phyloP scores from a whole-genome alignment of 2,888 invertebrate species.

The Gnatocerus cornutus region DNA sequence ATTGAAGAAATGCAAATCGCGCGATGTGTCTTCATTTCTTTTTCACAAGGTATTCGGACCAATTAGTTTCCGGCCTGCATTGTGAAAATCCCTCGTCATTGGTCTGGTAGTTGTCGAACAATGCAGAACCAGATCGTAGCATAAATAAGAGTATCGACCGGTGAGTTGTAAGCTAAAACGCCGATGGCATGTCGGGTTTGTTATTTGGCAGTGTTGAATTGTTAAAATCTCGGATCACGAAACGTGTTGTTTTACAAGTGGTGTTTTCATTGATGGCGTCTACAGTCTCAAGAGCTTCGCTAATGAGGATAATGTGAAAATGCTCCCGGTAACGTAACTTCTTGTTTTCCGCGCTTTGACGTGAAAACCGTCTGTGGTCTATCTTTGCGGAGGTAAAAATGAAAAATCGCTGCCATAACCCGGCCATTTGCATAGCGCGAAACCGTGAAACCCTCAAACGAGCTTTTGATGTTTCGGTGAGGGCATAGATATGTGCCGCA shows the following conservation, averaged over 20 bases:
- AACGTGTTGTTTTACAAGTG: constrained; percentile 15
- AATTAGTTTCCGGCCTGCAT: constrained; percentile 14
- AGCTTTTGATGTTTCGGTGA: constrained; percentile 36
- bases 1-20: constrained; percentile 11
- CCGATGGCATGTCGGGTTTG: constrained; percentile 9
- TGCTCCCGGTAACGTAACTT: not conserved
- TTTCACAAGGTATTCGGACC: not conserved
- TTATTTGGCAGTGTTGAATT: constrained; percentile 13
- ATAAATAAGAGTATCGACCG: constrained; percentile 16
- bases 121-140: constrained; percentile 3
- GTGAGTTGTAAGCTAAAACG: constrained; percentile 12
- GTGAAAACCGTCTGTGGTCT: not conserved
- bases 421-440: constrained; percentile 34
- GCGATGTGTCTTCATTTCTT: constrained; percentile 7
- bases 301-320: not conserved
- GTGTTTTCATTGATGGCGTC: too few species aligned
- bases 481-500: constrained; percentile 21
- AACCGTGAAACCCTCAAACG: constrained; percentile 35
- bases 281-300: not conserved
- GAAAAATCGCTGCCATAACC: constrained; percentile 7
- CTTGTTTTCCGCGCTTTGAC: not conserved
- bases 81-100: constrained; percentile 5
- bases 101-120: constrained; percentile 4
- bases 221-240: constrained; percentile 25
- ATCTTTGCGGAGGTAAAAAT: not conserved